phyloP scores from a whole-genome alignment of 1,140 invertebrate species.

The Conopomorpha cramerella region DNA sequence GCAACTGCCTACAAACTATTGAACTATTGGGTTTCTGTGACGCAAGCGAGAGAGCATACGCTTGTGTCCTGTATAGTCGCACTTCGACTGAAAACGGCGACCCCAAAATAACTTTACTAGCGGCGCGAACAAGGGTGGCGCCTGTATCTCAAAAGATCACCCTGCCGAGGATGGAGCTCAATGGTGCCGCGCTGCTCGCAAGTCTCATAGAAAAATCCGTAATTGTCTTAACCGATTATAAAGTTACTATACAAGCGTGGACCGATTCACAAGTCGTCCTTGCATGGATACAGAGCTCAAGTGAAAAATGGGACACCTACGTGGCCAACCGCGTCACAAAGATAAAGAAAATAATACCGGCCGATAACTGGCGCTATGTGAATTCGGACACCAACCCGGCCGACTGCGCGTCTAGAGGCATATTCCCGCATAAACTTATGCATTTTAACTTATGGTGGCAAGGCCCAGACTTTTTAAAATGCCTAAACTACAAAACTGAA shows the following conservation, averaged over 20 bases:
- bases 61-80: conserved; percentile 19
- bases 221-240: conserved; percentile 4
- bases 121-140: conserved; percentile 38
- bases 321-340: conserved; percentile 25
- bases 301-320: conserved; percentile 21
- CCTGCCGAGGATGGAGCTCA: conserved; percentile 52
- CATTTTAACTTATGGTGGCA: conserved; percentile 12
- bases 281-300: conserved; percentile 19
- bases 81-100: conserved; percentile 11
- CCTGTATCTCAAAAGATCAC: conserved; percentile 33
- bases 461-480: conserved; percentile 8
- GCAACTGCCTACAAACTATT: conserved; percentile 4
- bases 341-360: conserved; percentile 14
- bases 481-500: not conserved
- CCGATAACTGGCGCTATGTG: conserved; percentile 14
- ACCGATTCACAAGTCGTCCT: conserved; percentile 22
- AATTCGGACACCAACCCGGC: conserved; percentile 18
- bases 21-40: conserved; percentile 24
- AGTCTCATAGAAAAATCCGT: conserved; percentile 16
- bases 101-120: conserved; percentile 12
- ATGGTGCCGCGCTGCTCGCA: conserved; percentile 32
- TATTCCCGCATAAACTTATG: conserved; percentile 7
- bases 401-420: conserved; percentile 11
- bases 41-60: conserved; percentile 15
- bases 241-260: conserved; percentile 9